A percentile compares a stretch with the other conserved stretches of the same genome.
Evolutionary conservation across 2,888 invertebrate species (phyloP).

Genomic region (Erpobdella octoculata): DNA sequence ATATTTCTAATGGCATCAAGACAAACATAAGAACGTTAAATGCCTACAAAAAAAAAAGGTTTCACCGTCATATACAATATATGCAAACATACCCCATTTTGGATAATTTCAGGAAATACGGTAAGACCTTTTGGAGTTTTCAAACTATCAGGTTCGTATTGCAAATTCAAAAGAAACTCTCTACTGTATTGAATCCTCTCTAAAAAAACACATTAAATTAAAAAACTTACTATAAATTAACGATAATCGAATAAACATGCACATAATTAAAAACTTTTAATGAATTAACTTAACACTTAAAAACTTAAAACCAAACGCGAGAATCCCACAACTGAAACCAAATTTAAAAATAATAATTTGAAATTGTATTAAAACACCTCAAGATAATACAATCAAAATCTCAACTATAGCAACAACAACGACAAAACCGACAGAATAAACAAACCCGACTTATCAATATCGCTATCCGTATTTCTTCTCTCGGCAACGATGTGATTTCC

Average conservation of each 20-base stretch:
- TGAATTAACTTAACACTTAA: too few species aligned
- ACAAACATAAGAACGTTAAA: neutral
- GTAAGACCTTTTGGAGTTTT: conserved; percentile 21
- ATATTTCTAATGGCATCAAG: neutral
- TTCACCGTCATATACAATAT: neutral
- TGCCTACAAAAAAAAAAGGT: neutral
- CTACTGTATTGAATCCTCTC: conserved; percentile 62
- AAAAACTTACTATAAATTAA: too few species aligned
- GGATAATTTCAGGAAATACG: conserved; percentile 23
- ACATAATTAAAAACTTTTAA: too few species aligned
- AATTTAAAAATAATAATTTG: too few species aligned
- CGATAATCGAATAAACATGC: too few species aligned
- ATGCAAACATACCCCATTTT: conserved; percentile 5
- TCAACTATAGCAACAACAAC: neutral
- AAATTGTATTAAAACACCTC: neutral
- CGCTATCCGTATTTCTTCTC: neutral
- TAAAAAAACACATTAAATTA: too few species aligned
- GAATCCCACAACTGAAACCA: too few species aligned
- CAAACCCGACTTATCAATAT: neutral
- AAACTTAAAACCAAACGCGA: too few species aligned
- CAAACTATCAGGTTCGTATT: conserved; percentile 60
- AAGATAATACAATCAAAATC: neutral
- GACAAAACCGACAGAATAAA: neutral
- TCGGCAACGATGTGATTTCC: neutral
- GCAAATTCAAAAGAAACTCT: conserved; percentile 70